Percentiles rank a stretch among this genome's conserved stretches.
These are phyloP conservation scores for Lycaon pictus DNA, from an alignment of 2,113 vertebrate species.

Conservation along the genomic window DNA sequence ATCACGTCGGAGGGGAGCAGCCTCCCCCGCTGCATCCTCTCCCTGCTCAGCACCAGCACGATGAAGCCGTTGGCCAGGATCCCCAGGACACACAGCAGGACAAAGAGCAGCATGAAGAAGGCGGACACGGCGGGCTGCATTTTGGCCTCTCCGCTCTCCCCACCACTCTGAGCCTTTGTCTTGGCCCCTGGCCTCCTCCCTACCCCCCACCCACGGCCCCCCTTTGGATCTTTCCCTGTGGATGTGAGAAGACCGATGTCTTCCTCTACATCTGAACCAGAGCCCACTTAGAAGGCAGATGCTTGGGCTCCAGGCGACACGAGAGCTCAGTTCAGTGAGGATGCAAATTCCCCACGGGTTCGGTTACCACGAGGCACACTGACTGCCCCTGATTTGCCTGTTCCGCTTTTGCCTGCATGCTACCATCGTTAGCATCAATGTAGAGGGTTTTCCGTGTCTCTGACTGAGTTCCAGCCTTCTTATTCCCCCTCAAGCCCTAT, in stretches of 20 bases:
- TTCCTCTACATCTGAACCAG: not conserved
- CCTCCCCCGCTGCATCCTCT: slow-evolving; percentile 17
- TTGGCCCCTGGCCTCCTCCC: not conserved
- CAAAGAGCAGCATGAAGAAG: slow-evolving; percentile 59
- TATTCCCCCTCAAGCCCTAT: not conserved
- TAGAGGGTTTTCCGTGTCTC: not conserved
- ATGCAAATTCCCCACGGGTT: slow-evolving; percentile 68
- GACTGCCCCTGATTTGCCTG: slow-evolving; percentile 55
- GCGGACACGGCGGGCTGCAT: not conserved
- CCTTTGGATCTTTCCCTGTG: not conserved
- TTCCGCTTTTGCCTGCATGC: slow-evolving; percentile 45
- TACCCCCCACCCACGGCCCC: not conserved
- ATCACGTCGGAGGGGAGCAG: slow-evolving; percentile 51
- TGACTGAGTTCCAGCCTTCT: not conserved
- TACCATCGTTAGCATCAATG: not conserved
- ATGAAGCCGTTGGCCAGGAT: slow-evolving; percentile 70
- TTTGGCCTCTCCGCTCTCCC: not conserved
- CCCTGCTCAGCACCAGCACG: slow-evolving; percentile 16
- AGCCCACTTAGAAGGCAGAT: not conserved
- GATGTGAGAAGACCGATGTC: not conserved
- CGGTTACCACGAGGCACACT: not conserved
- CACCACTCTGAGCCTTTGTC: not conserved
- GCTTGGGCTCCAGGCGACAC: not conserved
- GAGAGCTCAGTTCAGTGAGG: not conserved
- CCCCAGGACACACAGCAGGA: slow-evolving; percentile 49